Percentiles rank a stretch among this genome's conserved stretches.
phyloP scores from a whole-genome alignment of 2,797 vertebrate species.

The Fistularia tabacaria region DNA sequence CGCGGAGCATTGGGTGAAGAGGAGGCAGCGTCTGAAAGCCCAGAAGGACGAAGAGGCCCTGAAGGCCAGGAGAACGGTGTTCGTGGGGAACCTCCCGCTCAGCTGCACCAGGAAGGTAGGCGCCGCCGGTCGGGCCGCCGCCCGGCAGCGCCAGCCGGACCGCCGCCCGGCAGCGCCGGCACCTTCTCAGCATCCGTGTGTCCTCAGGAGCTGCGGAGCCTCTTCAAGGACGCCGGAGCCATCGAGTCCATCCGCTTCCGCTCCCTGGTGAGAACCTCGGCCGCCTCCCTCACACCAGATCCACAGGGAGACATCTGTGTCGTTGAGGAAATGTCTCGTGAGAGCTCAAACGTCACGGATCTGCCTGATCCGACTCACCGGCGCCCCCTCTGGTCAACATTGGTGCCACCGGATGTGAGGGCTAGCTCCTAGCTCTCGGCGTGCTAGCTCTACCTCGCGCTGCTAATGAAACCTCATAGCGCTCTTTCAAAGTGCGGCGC shows the following conservation, averaged over 20 bases:
- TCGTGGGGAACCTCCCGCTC: constrained; percentile 90
- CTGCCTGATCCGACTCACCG: too few relatives aligned
- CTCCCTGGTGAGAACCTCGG: constrained; percentile 79
- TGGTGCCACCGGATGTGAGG: too few relatives aligned
- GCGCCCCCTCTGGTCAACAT: too few relatives aligned
- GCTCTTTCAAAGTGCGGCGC: too few relatives aligned
- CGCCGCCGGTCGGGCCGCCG: too few relatives aligned
- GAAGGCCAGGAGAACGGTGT: constrained; percentile 84
- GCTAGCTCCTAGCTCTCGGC: not conserved
- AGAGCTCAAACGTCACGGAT: too few relatives aligned
- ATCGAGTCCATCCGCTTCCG: constrained; percentile 91
- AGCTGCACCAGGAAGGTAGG: constrained; percentile 81
- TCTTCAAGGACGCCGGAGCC: constrained; percentile 83
- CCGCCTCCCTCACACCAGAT: not conserved
- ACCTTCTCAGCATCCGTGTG: not conserved
- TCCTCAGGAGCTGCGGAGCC: constrained; percentile 73
- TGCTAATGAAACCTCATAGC: too few relatives aligned
- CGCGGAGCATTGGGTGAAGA: constrained; percentile 41
- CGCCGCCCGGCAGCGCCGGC: too few relatives aligned
- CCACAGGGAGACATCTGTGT: too few relatives aligned
- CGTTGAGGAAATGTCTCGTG: too few relatives aligned
- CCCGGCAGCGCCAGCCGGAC: not conserved
- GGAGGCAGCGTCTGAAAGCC: constrained; percentile 47
- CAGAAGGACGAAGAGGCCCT: constrained; percentile 63
- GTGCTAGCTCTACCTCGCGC: too few relatives aligned